Conservation (phyloP, 2,113 vertebrate genomes). For the Paratilapia polleni region DNA sequence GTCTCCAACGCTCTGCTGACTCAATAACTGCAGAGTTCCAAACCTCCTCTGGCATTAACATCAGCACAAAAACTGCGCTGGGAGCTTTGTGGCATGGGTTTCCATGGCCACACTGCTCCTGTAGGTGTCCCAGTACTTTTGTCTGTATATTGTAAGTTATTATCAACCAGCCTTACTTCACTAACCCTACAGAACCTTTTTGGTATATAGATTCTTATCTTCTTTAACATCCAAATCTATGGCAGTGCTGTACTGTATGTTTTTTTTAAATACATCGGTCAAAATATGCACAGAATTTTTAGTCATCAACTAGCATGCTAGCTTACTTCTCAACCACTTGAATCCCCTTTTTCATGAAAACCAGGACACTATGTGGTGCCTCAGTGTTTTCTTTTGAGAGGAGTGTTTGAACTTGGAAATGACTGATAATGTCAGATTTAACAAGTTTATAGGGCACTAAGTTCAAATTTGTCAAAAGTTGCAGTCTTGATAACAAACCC, state of each 20-base stretch:
- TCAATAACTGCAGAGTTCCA: not conserved
- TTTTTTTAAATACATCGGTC: not conserved
- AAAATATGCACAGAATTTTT: not conserved
- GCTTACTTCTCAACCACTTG: not conserved
- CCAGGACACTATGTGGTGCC: not conserved
- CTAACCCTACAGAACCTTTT: not conserved
- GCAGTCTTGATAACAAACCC: not conserved
- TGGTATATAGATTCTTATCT: not conserved
- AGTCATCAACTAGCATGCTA: not conserved
- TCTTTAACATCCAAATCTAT: not conserved
- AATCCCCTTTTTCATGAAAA: not conserved
- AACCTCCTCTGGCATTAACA: not conserved
- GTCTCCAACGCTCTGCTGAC: too few species aligned
- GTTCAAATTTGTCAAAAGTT: too few species aligned
- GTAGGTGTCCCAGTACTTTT: not conserved
- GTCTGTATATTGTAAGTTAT: not conserved
- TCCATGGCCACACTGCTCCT: not conserved
- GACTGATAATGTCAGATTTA: too few species aligned
- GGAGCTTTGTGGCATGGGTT: not conserved
- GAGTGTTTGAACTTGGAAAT: not conserved
- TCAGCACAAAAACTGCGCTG: not conserved
- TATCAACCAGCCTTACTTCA: not conserved
- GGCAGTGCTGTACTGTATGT: not conserved
- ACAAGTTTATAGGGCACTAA: too few species aligned
- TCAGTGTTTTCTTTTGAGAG: not conserved